Evolutionary conservation across 1,140 invertebrate species (phyloP).

Genomic region (Maniola jurtina): DNA sequence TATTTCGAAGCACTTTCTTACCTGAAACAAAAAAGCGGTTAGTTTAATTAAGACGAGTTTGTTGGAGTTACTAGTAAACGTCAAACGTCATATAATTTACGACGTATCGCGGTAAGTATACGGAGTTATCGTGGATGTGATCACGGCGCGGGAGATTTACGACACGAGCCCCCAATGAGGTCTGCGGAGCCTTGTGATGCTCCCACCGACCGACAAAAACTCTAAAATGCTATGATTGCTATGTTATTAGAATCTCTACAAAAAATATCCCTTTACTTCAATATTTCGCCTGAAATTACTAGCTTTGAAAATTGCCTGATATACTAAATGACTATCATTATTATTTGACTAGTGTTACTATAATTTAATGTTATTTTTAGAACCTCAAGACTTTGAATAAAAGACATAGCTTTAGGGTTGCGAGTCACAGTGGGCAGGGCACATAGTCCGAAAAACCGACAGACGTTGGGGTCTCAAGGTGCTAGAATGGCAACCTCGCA

Average conservation of each 20-base stretch:
- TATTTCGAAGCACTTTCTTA: background rate
- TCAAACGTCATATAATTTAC: slow-evolving; percentile 24
- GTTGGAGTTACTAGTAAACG: background rate
- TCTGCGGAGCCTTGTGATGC: slow-evolving; percentile 2
- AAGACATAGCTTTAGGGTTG: too few species aligned
- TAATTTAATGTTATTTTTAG: too few species aligned
- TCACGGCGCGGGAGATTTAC: slow-evolving; percentile 20
- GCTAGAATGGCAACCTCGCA: too few species aligned
- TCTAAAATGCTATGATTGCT: background rate
- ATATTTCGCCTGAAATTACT: too few species aligned
- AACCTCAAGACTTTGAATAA: too few species aligned
- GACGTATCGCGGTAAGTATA: slow-evolving; percentile 15
- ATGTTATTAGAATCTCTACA: background rate
- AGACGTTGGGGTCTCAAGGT: too few species aligned
- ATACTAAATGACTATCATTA: too few species aligned
- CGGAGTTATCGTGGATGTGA: slow-evolving; percentile 7
- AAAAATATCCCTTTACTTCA: too few species aligned
- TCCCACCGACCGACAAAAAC: background rate
- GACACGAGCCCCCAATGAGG: background rate
- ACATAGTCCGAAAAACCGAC: too few species aligned
- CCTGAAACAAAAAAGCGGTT: slow-evolving; percentile 4
- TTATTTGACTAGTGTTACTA: too few species aligned
- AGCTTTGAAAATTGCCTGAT: too few species aligned
- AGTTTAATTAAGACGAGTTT: background rate
- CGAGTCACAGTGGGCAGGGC: too few species aligned